Evolutionary conservation across 2,888 invertebrate genomes (phyloP).

Genomic region (Drosophila nigritarsus): DNA sequence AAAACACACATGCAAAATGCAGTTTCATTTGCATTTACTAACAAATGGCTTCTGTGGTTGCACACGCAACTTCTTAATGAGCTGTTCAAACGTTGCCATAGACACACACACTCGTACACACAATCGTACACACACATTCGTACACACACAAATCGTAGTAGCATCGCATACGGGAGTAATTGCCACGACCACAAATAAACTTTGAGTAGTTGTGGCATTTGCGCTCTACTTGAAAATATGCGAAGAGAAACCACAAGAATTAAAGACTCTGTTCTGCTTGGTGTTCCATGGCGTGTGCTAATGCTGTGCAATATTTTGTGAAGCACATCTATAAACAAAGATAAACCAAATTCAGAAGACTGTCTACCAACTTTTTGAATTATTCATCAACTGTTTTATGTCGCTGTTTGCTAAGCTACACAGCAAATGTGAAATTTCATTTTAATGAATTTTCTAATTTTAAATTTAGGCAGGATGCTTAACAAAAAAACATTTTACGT

Average conservation of each 20-base stretch:
- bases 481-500: conserved; percentile 12
- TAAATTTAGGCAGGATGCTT: background rate
- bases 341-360: background rate
- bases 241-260: background rate
- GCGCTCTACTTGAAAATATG: background rate
- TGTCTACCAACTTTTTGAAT: background rate
- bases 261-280: background rate
- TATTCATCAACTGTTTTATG: background rate
- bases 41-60: conserved; percentile 55
- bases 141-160: background rate
- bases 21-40: conserved; percentile 55
- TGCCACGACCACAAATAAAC: conserved; percentile 5
- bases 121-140: background rate
- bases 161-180: background rate
- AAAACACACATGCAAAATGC: conserved; percentile 23
- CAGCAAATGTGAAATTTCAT: background rate
- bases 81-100: conserved; percentile 45
- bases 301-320: background rate
- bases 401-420: background rate
- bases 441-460: background rate
- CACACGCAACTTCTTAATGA: conserved; percentile 53
- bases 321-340: background rate
- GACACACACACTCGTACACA: conserved; percentile 4
- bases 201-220: conserved; percentile 17
- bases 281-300: background rate